These are phyloP conservation scores for Cenopis cana DNA, from an alignment of 2,888 invertebrate genomes.

Conservation along the genomic window DNA sequence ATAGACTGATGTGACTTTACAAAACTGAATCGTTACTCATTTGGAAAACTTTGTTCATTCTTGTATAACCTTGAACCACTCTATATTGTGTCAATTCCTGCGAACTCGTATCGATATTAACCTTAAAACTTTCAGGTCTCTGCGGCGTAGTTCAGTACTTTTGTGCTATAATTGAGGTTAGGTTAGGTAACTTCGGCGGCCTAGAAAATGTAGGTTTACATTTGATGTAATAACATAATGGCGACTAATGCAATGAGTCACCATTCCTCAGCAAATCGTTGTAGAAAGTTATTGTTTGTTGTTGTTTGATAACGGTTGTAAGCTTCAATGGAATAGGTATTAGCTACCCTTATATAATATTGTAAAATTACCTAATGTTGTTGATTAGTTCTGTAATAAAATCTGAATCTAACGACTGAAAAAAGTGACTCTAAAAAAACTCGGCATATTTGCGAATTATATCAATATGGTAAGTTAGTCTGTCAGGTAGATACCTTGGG, in stretches of 20 bases:
- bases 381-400: too few relatives aligned
- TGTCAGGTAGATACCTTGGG: too few relatives aligned
- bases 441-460: too few relatives aligned
- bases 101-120: slow-evolving; percentile 13
- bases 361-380: too few relatives aligned
- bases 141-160: slow-evolving; percentile 22
- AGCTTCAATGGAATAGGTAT: too few relatives aligned
- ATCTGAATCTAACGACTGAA: too few relatives aligned
- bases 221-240: slow-evolving; percentile 16
- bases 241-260: slow-evolving; percentile 12
- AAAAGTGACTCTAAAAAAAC: too few relatives aligned
- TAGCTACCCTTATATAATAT: too few relatives aligned
- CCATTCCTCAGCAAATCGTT: slow-evolving; percentile 1
- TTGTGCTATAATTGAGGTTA: slow-evolving; percentile 41
- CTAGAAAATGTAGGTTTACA: slow-evolving; percentile 21
- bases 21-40: background rate
- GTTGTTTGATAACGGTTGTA: background rate
- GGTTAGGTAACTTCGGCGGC: slow-evolving; percentile 5
- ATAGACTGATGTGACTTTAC: background rate
- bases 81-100: slow-evolving; percentile 15
- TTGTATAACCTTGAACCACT: slow-evolving; percentile 22
- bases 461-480: too few relatives aligned
- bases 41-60: slow-evolving; percentile 27
- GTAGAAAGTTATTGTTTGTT: slow-evolving; percentile 11
- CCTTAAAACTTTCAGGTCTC: slow-evolving; percentile 22